A percentile compares a stretch with the other conserved stretches of the same genome.
Evolutionary conservation across 2,797 vertebrate genomes (phyloP).

Genomic region (Sebastes taczanowskii): DNA sequence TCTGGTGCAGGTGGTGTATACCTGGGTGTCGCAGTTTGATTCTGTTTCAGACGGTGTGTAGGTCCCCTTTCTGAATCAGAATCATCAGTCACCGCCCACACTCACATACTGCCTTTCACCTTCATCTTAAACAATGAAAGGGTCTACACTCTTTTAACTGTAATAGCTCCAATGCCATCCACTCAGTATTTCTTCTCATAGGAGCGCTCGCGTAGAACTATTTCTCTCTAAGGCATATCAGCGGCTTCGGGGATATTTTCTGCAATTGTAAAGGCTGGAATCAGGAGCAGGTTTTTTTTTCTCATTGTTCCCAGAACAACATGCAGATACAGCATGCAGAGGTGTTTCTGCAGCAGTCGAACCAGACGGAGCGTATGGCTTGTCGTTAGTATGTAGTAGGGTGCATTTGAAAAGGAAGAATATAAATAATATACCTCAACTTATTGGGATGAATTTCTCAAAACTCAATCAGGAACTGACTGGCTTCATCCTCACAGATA

Average conservation of each 20-base stretch:
- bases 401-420: not conserved
- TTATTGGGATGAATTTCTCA: not conserved
- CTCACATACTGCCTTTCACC: conserved; percentile 51
- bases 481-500: not conserved
- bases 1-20: conserved; percentile 76
- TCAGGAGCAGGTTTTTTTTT: conserved; percentile 7
- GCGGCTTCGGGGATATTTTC: conserved; percentile 32
- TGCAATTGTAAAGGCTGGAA: conserved; percentile 29
- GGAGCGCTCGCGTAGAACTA: conserved; percentile 39
- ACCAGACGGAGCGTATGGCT: not conserved
- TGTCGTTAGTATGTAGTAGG: not conserved
- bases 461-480: not conserved
- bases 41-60: conserved; percentile 67
- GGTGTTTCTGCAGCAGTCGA: not conserved
- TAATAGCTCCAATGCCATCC: conserved; percentile 64
- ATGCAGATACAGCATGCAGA: not conserved
- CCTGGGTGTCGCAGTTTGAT: conserved; percentile 71
- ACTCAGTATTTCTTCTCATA: conserved; percentile 62
- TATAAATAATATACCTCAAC: not conserved
- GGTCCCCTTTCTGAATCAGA: conserved; percentile 67
- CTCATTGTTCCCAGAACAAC: not conserved
- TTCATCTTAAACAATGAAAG: conserved; percentile 75
- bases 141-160: conserved; percentile 58
- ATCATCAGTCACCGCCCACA: conserved; percentile 80
- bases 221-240: conserved; percentile 32